Conservation (phyloP, 2,888 invertebrate species). For the Brachyopa scutellaris region DNA sequence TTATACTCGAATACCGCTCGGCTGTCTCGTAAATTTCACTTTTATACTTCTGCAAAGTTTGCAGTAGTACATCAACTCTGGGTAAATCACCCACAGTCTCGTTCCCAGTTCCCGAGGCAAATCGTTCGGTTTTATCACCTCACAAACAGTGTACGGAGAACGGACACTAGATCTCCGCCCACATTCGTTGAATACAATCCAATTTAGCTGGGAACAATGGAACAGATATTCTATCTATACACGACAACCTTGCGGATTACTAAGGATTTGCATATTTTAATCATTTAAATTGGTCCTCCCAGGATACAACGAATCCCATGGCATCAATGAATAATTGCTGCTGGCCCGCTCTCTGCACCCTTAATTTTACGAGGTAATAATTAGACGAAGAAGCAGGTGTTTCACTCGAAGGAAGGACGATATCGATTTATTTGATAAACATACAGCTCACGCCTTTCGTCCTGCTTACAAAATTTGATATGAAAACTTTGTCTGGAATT, state of each 20-base stretch:
- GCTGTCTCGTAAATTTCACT: conserved; percentile 43
- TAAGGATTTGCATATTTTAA: conserved; percentile 70
- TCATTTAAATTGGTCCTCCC: conserved; percentile 67
- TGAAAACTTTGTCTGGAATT: conserved; percentile 65
- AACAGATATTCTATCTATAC: conserved; percentile 62
- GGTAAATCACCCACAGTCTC: conserved; percentile 1
- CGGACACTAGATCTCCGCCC: conserved; percentile 3
- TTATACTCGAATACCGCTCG: not conserved
- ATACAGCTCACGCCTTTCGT: conserved; percentile 9
- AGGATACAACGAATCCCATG: conserved; percentile 53
- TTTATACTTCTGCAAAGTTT: conserved; percentile 42
- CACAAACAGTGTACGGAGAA: too few relatives aligned
- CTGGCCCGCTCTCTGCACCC: conserved; percentile 31
- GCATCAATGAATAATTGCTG: conserved; percentile 67
- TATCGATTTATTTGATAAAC: conserved; percentile 63
- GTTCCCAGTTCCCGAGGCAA: too few relatives aligned
- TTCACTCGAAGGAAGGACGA: conserved; percentile 16
- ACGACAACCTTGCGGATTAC: conserved; percentile 67
- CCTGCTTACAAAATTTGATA: conserved; percentile 25
- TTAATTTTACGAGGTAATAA: conserved; percentile 68
- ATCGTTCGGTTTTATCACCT: conserved; percentile 63
- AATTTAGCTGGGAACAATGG: conserved; percentile 63
- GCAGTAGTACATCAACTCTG: conserved; percentile 54
- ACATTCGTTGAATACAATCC: conserved; percentile 50
- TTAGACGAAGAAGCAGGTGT: conserved; percentile 65